These are phyloP conservation scores for Potamarius usumacintae DNA, from an alignment of 2,113 vertebrate genomes.

Conservation along the genomic window DNA sequence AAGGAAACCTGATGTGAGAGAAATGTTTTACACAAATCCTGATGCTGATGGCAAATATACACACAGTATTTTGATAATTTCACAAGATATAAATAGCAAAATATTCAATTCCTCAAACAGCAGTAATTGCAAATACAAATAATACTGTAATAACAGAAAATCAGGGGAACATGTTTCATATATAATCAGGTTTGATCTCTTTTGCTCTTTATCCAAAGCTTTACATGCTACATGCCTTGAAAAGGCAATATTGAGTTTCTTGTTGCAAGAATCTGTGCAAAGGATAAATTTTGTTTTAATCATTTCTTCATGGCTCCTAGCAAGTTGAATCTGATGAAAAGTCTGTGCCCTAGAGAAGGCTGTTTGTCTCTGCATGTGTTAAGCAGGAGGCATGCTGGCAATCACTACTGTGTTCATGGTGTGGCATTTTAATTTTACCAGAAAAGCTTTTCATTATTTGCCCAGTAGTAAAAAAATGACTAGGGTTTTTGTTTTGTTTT, in stretches of 20 bases:
- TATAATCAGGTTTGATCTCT: background rate
- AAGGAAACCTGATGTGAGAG: constrained; percentile 6
- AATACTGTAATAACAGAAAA: background rate
- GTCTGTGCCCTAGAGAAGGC: constrained; percentile 3
- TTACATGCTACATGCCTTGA: background rate
- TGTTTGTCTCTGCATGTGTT: constrained; percentile 7
- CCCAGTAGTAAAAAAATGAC: constrained; percentile 25
- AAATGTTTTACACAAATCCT: background rate
- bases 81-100: background rate
- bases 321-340: constrained; percentile 22
- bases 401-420: constrained; percentile 29
- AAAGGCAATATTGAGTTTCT: background rate
- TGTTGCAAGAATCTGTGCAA: background rate
- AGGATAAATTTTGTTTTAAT: background rate
- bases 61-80: background rate
- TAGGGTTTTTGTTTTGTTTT: background rate
- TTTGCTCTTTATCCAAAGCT: constrained; percentile 16
- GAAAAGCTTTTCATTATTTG: constrained; percentile 10
- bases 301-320: constrained; percentile 10
- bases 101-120: background rate
- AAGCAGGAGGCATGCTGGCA: constrained; percentile 28
- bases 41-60: too few relatives aligned
- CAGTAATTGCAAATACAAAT: background rate
- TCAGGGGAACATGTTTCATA: background rate
- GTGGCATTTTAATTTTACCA: constrained; percentile 16